Conservation (phyloP, 23 tunicate genomes). For the Diplosoma virens region DNA sequence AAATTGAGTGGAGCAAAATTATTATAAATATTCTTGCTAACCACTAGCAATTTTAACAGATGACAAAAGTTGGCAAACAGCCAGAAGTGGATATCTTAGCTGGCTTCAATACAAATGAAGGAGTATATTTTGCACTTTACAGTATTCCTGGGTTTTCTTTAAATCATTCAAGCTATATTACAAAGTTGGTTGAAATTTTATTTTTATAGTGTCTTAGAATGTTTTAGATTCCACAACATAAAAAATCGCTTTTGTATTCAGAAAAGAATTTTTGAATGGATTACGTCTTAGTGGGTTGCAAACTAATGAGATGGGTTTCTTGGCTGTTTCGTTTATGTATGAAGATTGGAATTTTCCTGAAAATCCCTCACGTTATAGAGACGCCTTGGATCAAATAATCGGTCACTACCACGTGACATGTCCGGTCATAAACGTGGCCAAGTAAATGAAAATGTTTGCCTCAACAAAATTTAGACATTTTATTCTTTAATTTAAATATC, state of each 20-base stretch:
- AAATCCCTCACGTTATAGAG: constrained; percentile 48
- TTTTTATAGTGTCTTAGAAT: neutral
- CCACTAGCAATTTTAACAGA: constrained; percentile 19
- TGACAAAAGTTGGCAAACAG: constrained; percentile 28
- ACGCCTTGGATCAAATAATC: constrained; percentile 49
- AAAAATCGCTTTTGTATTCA: neutral
- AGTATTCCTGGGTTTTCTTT: constrained; percentile 42
- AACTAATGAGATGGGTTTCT: constrained; percentile 42
- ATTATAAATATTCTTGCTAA: too few species aligned
- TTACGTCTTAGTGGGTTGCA: constrained; percentile 39
- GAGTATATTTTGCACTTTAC: constrained; percentile 57
- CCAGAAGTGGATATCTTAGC: constrained; percentile 37
- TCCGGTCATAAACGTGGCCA: constrained; percentile 18
- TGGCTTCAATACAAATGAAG: constrained; percentile 71
- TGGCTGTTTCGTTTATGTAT: constrained; percentile 54
- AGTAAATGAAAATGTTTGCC: too few species aligned
- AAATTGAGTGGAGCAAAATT: too few species aligned
- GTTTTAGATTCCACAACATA: too few species aligned
- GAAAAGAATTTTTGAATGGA: constrained; percentile 36
- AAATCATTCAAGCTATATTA: constrained; percentile 20
- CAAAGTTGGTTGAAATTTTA: constrained; percentile 30
- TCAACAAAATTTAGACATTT: too few species aligned
- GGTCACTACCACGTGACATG: constrained; percentile 59
- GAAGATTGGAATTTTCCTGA: constrained; percentile 55
- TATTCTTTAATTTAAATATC: too few species aligned